A percentile compares a stretch with the other conserved stretches of the same genome.
phyloP scores from a whole-genome alignment of 2,797 vertebrate genomes.

The Pseudomugil tenellus region DNA sequence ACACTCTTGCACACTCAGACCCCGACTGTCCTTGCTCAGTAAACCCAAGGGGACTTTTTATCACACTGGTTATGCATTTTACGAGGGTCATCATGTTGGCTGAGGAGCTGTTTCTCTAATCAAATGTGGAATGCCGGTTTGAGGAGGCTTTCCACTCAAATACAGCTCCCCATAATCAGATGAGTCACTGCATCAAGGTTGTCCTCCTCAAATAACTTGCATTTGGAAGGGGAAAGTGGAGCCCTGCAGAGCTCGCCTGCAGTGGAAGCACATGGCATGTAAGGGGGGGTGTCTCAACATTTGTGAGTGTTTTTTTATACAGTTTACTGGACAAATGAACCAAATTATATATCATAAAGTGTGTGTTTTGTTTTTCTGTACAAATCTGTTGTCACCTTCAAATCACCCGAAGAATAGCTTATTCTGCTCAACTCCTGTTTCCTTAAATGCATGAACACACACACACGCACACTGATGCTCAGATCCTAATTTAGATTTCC shows the following conservation, averaged over 20 bases:
- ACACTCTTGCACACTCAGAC: conserved; percentile 7
- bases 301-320: conserved; percentile 31
- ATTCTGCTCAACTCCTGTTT: conserved; percentile 33
- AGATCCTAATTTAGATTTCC: conserved; percentile 51
- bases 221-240: conserved; percentile 20
- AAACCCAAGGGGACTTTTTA: conserved; percentile 73
- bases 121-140: conserved; percentile 44
- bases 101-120: conserved; percentile 54
- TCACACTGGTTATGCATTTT: conserved; percentile 54
- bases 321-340: conserved; percentile 6
- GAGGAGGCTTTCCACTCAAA: conserved; percentile 44
- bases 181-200: conserved; percentile 54
- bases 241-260: conserved; percentile 21
- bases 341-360: conserved; percentile 22
- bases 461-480: conserved; percentile 8
- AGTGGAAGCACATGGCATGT: conserved; percentile 13
- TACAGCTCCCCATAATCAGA: conserved; percentile 44
- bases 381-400: conserved; percentile 39
- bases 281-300: neutral
- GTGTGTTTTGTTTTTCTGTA: conserved; percentile 32
- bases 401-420: conserved; percentile 44
- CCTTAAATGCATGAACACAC: conserved; percentile 6
- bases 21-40: conserved; percentile 55
- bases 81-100: conserved; percentile 52
- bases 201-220: conserved; percentile 36